A percentile compares a stretch with the other conserved stretches of the same genome.
phyloP scores from a whole-genome alignment of 2,797 vertebrate genomes.

The Coracias cyanogaster region DNA sequence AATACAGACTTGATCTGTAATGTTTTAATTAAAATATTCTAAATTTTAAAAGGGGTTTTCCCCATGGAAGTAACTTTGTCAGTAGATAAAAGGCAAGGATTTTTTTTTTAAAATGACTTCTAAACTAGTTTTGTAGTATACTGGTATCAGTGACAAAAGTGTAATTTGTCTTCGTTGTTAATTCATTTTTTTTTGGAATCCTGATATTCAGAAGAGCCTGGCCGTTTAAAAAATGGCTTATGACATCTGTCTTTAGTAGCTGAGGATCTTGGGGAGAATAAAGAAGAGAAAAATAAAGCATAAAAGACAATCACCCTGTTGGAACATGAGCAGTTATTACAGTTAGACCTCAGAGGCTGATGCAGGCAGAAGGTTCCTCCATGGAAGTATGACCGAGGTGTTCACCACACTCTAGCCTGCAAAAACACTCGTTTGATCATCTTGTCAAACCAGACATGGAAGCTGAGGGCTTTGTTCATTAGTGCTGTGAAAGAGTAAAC shows the following conservation, averaged over 20 bases:
- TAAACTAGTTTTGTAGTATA: not conserved
- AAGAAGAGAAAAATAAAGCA: not conserved
- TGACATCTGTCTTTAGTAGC: not conserved
- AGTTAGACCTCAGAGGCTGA: not conserved
- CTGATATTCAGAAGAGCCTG: not conserved
- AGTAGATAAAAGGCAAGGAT: not conserved
- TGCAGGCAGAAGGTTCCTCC: not conserved
- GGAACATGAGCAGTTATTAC: not conserved
- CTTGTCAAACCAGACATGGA: not conserved
- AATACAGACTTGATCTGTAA: not conserved
- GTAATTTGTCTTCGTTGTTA: not conserved
- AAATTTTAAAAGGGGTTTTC: not conserved
- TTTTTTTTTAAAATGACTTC: not conserved
- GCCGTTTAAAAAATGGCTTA: not conserved
- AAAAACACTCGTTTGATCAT: not conserved
- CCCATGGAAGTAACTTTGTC: not conserved
- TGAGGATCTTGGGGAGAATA: not conserved
- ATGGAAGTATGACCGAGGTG: not conserved
- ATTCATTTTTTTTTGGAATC: not conserved
- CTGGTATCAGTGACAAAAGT: not conserved
- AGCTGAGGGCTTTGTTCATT: not conserved
- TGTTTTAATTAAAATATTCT: not conserved
- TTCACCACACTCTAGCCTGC: fast-evolving
- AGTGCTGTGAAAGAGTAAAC: not conserved
- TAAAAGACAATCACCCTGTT: not conserved